Evolutionary conservation across 2,888 invertebrate genomes (phyloP), one percentile per base, ranked within the genome.

Genomic region (Drosophila kambysellisi): DNA sequence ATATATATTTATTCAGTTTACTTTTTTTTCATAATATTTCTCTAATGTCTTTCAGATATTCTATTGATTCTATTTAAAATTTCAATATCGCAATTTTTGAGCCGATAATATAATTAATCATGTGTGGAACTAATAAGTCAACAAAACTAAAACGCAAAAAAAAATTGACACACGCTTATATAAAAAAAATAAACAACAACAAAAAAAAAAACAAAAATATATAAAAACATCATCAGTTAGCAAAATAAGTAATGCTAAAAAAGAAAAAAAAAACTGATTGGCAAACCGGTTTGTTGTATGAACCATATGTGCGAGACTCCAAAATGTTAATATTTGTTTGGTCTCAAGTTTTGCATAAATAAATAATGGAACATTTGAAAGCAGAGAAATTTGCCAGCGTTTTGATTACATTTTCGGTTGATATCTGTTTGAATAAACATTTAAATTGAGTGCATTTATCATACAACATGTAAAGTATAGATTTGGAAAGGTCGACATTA

Each of bases 211-310:
- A 1, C 17, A 63, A 43, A 29, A 15, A 32, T 25, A 50, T 56
- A 41, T 50, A 65, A 62, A 75, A 43, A 7, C 30, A 30, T 15
- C 15, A 56, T 79, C 56, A 66, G 65, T 69, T 72, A 62, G 72
- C 65, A 54, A 65, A 68, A 78, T 57, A 68, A 71, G 67, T 63
- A 71, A 85, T 70, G 66, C 43, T 69, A 69, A 71, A 74, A 70
- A 29, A 29, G 53, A n/a, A 25, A 25, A 25, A n/a, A 53, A 43
- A 61, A 37, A 41, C 9, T 15, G 50, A 59, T 35, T 46, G 33
- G 15, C 15, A 25, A 80, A 75, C 71, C 53, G 67, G 78, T 71
- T 81, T 17, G 39, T 33, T 41, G 35, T 29, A 41, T 52, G 33
- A 67, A 62, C 62, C 48, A 64, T 57, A 74, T 69, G 59, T 60